A percentile compares a stretch with the other conserved stretches of the same genome.
Conservation (phyloP, 2,797 vertebrate species). For the Tadarida brasiliensis region DNA sequence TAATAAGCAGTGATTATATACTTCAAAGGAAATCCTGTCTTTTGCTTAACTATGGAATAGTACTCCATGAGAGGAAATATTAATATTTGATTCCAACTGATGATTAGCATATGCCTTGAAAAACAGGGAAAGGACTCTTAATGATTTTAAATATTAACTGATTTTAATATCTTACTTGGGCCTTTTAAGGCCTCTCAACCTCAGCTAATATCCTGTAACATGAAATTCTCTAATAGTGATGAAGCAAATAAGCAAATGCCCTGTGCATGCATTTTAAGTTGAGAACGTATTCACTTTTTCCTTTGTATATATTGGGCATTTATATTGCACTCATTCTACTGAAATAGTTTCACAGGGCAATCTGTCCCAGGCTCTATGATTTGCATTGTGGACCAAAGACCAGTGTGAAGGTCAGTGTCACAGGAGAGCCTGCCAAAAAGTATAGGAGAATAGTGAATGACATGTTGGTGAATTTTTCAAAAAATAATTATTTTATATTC, state of each 20-base stretch:
- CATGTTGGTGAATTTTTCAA: neutral
- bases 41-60: slow-evolving; percentile 58
- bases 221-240: slow-evolving; percentile 62
- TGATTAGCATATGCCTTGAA: slow-evolving; percentile 67
- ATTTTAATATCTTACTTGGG: slow-evolving; percentile 57
- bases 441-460: neutral
- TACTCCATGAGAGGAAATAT: slow-evolving; percentile 58
- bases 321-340: neutral
- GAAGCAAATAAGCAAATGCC: slow-evolving; percentile 68
- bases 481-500: neutral
- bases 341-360: neutral
- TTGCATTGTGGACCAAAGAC: neutral
- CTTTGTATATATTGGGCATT: neutral
- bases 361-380: neutral
- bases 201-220: slow-evolving; percentile 49
- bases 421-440: neutral
- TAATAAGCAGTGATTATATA: slow-evolving; percentile 54
- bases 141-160: slow-evolving; percentile 65
- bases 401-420: neutral
- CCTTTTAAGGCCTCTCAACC: slow-evolving; percentile 34
- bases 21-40: slow-evolving; percentile 78
- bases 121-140: slow-evolving; percentile 49
- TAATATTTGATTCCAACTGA: slow-evolving; percentile 63
- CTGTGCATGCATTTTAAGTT: neutral
- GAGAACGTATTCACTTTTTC: neutral